Evolutionary conservation across 2,888 invertebrate species (phyloP).

Genomic region (Microdon myrmicae): DNA sequence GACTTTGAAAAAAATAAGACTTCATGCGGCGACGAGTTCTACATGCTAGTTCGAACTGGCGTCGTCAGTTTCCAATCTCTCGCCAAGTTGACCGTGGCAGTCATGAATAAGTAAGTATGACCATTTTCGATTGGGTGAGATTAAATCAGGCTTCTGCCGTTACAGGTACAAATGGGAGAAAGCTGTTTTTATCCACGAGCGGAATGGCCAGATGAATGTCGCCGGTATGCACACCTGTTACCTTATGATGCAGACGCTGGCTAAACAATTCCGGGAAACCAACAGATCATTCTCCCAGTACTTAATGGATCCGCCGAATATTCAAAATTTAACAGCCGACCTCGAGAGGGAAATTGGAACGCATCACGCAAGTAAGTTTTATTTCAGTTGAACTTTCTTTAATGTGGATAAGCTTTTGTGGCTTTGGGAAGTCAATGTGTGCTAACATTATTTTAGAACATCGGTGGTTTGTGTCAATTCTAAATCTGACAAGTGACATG

Average conservation of each 20-base stretch:
- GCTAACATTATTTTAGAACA: no score
- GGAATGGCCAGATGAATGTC: slow-evolving; percentile 74
- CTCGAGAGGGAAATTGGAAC: slow-evolving; percentile 74
- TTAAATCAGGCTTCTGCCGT: slow-evolving; percentile 46
- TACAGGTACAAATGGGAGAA: slow-evolving; percentile 79
- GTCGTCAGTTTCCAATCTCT: slow-evolving; percentile 78
- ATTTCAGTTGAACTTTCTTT: slow-evolving; percentile 2
- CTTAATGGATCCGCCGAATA: slow-evolving; percentile 58
- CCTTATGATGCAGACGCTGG: slow-evolving; percentile 79
- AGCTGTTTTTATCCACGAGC: slow-evolving; percentile 80
- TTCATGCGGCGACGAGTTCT: slow-evolving; percentile 78
- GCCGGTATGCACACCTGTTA: slow-evolving; percentile 81
- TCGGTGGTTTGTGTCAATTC: no score
- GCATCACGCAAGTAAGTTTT: slow-evolving; percentile 77
- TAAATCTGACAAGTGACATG: no score
- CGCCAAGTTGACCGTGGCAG: slow-evolving; percentile 75
- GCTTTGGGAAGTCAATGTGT: background rate
- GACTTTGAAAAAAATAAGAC: slow-evolving; percentile 81
- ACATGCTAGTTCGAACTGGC: slow-evolving; percentile 81
- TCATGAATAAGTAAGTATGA: slow-evolving; percentile 74
- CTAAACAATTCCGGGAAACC: slow-evolving; percentile 69
- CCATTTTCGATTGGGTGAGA: background rate
- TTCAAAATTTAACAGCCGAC: slow-evolving; percentile 73
- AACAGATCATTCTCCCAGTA: slow-evolving; percentile 65
- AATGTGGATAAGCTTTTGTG: slow-evolving; percentile 2